Evolutionary conservation across 1,140 invertebrate genomes (phyloP).

Genomic region (Drosophila subobscura): DNA sequence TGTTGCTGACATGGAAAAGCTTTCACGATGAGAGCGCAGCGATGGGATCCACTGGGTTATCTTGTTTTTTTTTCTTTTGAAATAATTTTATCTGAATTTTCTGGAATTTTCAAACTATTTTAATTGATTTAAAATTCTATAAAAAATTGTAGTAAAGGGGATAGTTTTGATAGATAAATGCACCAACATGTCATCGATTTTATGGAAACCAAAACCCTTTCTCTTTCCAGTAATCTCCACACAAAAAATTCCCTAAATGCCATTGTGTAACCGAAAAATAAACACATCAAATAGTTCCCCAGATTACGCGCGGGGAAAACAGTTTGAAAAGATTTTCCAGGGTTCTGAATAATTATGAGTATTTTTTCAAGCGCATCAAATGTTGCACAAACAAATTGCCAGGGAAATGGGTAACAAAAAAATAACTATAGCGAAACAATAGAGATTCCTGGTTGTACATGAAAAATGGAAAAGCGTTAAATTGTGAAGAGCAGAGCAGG

Average conservation of each 20-base stretch:
- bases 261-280: not conserved
- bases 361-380: conserved; percentile 20
- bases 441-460: conserved; percentile 30
- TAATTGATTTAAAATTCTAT: too few species aligned
- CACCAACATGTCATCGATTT: too few species aligned
- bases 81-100: not conserved
- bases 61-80: not conserved
- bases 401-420: conserved; percentile 9
- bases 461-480: conserved; percentile 51
- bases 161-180: too few species aligned
- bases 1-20: conserved; percentile 11
- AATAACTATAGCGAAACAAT: conserved; percentile 23
- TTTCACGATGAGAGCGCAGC: conserved; percentile 30
- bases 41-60: conserved; percentile 13
- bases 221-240: too few species aligned
- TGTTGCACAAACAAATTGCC: conserved; percentile 29
- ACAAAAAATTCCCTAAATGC: too few species aligned
- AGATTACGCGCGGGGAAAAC: conserved; percentile 10
- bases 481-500: conserved; percentile 27
- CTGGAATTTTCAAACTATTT: too few species aligned
- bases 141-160: too few species aligned
- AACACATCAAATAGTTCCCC: not conserved
- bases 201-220: too few species aligned
- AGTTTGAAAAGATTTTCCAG: conserved; percentile 32
- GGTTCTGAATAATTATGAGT: conserved; percentile 19